These are phyloP conservation scores for Netelia inedita DNA, from an alignment of 2,888 invertebrate species.

Conservation along the genomic window DNA sequence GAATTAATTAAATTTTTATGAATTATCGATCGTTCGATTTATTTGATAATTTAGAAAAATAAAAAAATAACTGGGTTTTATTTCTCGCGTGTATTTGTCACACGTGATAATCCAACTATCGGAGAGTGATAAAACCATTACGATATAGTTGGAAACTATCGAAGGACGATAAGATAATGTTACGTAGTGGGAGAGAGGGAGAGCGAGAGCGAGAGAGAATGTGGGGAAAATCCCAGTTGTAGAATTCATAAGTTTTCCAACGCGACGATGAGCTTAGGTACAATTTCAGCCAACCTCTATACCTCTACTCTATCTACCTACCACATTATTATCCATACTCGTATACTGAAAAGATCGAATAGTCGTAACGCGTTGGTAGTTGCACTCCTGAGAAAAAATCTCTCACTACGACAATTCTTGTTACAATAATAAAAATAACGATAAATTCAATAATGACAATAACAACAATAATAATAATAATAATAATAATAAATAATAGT, in stretches of 20 bases:
- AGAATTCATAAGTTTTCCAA: neutral
- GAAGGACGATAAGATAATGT: constrained; percentile 26
- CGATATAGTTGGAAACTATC: neutral
- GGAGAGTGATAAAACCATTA: neutral
- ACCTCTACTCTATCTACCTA: too few relatives aligned
- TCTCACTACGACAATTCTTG: too few relatives aligned
- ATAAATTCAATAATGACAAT: neutral
- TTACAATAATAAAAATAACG: neutral
- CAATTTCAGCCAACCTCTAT: neutral
- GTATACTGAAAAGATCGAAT: too few relatives aligned
- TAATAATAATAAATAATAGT: neutral
- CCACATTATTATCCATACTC: too few relatives aligned
- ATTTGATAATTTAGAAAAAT: too few relatives aligned
- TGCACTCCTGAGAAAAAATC: too few relatives aligned
- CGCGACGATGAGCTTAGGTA: neutral
- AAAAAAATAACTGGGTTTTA: too few relatives aligned
- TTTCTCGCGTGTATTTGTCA: neutral
- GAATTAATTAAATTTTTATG: neutral
- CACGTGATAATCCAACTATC: neutral
- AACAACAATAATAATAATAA: neutral
- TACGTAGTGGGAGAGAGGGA: neutral
- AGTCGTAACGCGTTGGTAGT: too few relatives aligned
- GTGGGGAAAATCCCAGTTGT: neutral
- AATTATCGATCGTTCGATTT: neutral
- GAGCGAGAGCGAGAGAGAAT: neutral